Evolutionary conservation across 2,113 vertebrate species (phyloP), one percentile per base, ranked within the genome.

Genomic region (Ictidomys tridecemlineatus): DNA sequence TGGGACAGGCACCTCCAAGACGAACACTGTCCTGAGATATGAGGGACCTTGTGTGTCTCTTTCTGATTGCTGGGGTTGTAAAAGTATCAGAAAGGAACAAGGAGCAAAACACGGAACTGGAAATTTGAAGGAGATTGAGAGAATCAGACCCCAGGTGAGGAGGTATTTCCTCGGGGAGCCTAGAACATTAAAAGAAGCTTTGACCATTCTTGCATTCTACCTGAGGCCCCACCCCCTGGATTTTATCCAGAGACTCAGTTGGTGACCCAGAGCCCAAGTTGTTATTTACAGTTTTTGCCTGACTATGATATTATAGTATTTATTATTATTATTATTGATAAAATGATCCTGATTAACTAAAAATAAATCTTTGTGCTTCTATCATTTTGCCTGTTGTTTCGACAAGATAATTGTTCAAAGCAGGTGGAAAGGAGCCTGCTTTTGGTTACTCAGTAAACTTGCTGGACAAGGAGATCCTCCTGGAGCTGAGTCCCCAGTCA

Each of bases 301-400:
- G 39, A 9, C 72, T 83, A 8, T 53, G 28, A 70, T 13, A 37
- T 16, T 32, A 51, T 7, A n/a, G 61, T 84, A n/a, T 67, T 94
- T 79, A 37, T 85, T 95, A 94, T 85, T 95, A 94, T 80, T 67
- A 72, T 85, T 86, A 90, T 95, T 80, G 72, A 51, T 53, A 86
- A 12, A 90, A 20, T 12, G 34, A 32, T 91, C 58, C 39, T 87
- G 28, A 26, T 20, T 96, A 96, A 89, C 37, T 67, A 77, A 91
- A 87, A 88, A 89, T 84, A 82, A 85, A 86, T 69, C 26, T 85
- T 56, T 20, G n/a, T 70, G 7, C 58, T 30, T 95, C 48, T 88
- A 48, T 82, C 89, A 69, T 79, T 74, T 16, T 73, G 4, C 53
- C 51, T 94, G 34, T 51, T 96, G 4, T 8, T 56, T 93, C 65